These are phyloP conservation scores for Microcebus murinus DNA, from an alignment of 2,113 vertebrate genomes.

Conservation along the genomic window DNA sequence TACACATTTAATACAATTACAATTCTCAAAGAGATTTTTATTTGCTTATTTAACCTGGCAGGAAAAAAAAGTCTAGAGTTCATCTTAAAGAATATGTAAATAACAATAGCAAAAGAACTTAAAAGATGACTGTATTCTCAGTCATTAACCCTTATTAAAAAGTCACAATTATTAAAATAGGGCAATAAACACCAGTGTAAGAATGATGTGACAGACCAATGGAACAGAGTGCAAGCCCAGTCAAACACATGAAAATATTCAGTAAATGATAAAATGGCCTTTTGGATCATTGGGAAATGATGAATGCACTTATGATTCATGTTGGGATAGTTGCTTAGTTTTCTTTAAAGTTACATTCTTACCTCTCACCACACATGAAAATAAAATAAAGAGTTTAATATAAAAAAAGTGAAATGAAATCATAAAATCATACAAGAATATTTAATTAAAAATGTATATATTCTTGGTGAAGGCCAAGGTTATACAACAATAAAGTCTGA, in stretches of 20 bases:
- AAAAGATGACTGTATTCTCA: background rate
- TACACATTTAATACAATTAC: background rate
- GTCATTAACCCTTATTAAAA: background rate
- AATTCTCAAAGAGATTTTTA: background rate
- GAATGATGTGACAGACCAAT: background rate
- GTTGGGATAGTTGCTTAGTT: background rate
- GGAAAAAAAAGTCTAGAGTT: background rate
- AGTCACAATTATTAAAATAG: background rate
- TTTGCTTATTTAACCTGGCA: background rate
- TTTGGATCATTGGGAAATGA: background rate
- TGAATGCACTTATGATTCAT: background rate
- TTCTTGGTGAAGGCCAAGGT: background rate
- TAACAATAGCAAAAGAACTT: background rate
- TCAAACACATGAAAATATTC: background rate
- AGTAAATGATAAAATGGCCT: background rate
- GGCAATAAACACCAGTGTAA: background rate
- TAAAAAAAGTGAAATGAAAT: slow-evolving; percentile 1
- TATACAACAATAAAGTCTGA: background rate
- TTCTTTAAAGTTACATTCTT: background rate
- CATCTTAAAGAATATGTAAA: background rate
- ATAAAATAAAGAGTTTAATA: slow-evolving; percentile 14
- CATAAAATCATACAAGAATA: background rate
- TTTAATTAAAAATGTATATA: background rate
- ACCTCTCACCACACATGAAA: background rate
- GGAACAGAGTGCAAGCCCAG: background rate